phyloP scores from a whole-genome alignment of 2,113 vertebrate species.

The Copsychus sechellarum region DNA sequence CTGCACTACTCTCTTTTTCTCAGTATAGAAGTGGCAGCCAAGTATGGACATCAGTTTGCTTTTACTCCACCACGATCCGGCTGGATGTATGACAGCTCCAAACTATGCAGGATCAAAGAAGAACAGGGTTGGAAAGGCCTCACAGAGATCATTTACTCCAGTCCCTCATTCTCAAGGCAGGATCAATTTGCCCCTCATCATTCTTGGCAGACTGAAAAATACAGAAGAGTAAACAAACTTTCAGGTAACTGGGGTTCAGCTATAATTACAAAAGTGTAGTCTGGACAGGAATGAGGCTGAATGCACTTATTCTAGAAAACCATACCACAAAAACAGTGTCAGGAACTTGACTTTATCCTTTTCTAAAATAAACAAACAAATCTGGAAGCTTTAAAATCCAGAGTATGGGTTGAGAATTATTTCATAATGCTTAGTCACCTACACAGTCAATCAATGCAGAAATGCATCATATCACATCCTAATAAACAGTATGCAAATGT shows the following conservation, averaged over 20 bases:
- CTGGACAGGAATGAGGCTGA: neutral
- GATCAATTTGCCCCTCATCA: neutral
- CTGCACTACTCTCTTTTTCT: neutral
- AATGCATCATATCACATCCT: neutral
- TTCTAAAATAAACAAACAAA: neutral
- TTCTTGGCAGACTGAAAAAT: neutral
- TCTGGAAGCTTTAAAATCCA: neutral
- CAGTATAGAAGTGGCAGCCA: neutral
- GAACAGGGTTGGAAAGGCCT: neutral
- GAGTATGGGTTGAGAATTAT: neutral
- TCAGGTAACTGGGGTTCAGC: neutral
- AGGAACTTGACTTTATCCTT: neutral
- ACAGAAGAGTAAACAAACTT: neutral
- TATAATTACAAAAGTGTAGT: neutral
- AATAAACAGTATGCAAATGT: constrained; percentile 44
- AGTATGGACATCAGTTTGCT: neutral
- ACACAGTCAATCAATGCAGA: neutral
- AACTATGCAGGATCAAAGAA: neutral
- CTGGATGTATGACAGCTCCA: neutral
- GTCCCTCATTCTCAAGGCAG: neutral
- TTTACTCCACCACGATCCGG: rapidly evolving
- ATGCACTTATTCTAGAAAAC: neutral
- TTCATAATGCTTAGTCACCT: neutral
- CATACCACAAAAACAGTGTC: neutral
- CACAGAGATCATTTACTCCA: neutral